Conservation (phyloP, 2,797 vertebrate genomes). For the Neosilurus mollespiculum region DNA sequence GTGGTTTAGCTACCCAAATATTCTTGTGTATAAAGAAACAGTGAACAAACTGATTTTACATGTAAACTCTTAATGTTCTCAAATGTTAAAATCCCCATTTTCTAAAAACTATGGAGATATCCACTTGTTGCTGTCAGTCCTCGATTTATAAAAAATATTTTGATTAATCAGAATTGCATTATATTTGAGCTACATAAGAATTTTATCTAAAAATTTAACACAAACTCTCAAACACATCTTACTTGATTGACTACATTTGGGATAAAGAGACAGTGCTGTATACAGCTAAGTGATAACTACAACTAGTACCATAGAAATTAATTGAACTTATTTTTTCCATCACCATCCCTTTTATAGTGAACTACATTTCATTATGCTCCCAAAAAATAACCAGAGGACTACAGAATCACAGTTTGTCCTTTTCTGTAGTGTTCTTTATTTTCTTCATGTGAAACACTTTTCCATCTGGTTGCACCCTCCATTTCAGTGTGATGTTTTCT, state of each 20-base stretch:
- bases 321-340: not conserved
- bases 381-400: not conserved
- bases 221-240: too few relatives aligned
- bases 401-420: not conserved
- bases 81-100: too few relatives aligned
- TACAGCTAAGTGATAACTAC: not conserved
- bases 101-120: too few relatives aligned
- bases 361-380: not conserved
- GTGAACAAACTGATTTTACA: too few relatives aligned
- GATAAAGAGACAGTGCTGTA: not conserved
- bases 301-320: not conserved
- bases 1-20: too few relatives aligned
- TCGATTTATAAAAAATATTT: too few relatives aligned
- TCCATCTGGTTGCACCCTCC: not conserved
- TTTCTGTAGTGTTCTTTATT: not conserved
- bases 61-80: too few relatives aligned
- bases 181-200: not conserved
- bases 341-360: not conserved
- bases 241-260: too few relatives aligned
- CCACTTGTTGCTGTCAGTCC: too few relatives aligned
- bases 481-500: not conserved
- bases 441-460: constrained; percentile 9
- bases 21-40: too few relatives aligned
- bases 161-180: not conserved
- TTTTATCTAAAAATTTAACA: not conserved